These are phyloP conservation scores for Actinostola sp. DNA, from an alignment of 92 coral and sea anemone species.

Conservation along the genomic window DNA sequence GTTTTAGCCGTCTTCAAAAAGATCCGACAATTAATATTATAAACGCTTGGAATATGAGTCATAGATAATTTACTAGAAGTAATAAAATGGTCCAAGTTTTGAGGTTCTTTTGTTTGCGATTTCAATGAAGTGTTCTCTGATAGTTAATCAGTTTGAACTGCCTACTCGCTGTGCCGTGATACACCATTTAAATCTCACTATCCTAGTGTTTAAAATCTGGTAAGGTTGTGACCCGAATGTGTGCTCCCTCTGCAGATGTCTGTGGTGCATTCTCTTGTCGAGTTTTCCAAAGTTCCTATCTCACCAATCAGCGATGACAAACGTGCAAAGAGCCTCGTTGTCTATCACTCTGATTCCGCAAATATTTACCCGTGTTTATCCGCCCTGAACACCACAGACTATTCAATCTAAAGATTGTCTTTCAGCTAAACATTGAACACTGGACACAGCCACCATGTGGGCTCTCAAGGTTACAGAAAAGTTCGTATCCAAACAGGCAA, in stretches of 20 bases:
- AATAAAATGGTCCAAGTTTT: background rate
- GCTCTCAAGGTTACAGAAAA: background rate
- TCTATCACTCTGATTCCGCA: conserved; percentile 56
- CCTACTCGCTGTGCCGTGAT: conserved; percentile 7
- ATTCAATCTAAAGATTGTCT: conserved; percentile 32
- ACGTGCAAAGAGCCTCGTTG: conserved; percentile 30
- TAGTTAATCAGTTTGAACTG: background rate
- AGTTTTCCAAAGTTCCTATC: conserved; percentile 9
- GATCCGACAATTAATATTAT: conserved; percentile 30
- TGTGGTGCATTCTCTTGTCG: conserved; percentile 1
- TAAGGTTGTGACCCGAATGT: conserved; percentile 30
- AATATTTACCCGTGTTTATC: conserved; percentile 68
- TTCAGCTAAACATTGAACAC: background rate
- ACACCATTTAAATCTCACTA: conserved; percentile 20
- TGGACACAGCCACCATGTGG: conserved; percentile 31
- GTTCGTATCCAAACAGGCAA: background rate
- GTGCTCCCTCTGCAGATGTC: no score
- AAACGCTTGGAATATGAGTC: conserved; percentile 2
- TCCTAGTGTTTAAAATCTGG: conserved; percentile 8
- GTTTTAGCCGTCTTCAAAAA: conserved; percentile 5
- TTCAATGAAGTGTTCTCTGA: background rate
- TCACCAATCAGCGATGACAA: conserved; percentile 11
- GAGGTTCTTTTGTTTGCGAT: background rate
- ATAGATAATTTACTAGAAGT: background rate
- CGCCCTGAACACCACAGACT: conserved; percentile 47